These are phyloP conservation scores for Ataeniobius toweri DNA, from an alignment of 2,797 vertebrate species.

Conservation along the genomic window DNA sequence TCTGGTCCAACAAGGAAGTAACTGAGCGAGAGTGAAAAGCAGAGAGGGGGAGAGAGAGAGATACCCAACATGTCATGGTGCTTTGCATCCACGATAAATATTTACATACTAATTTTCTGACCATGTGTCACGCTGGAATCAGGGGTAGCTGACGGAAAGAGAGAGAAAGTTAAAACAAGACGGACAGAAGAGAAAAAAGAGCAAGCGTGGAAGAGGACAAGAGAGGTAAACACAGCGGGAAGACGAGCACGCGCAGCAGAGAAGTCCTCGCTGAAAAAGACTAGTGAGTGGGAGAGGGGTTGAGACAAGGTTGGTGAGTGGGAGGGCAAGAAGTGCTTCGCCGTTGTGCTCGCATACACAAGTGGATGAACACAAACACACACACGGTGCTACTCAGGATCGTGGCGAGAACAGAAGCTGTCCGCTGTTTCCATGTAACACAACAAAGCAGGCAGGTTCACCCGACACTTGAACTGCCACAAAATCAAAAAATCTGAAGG, in stretches of 20 bases:
- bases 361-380: not conserved
- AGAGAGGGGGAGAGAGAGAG: conserved; percentile 1
- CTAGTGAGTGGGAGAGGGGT: conserved; percentile 64
- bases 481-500: not conserved
- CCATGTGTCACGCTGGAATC: conserved; percentile 46
- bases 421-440: conserved; percentile 31
- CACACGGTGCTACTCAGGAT: conserved; percentile 30
- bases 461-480: not conserved
- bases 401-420: conserved; percentile 30
- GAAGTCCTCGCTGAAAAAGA: conserved; percentile 55
- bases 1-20: conserved; percentile 73
- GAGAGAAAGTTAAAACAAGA: conserved; percentile 5
- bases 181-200: conserved; percentile 24
- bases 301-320: conserved; percentile 66
- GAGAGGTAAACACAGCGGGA: conserved; percentile 48
- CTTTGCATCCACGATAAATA: conserved; percentile 69
- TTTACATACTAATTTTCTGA: conserved; percentile 68
- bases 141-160: conserved; percentile 9
- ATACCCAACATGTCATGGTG: conserved; percentile 49
- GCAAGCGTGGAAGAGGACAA: conserved; percentile 2
- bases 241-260: conserved; percentile 30
- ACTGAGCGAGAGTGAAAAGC: conserved; percentile 41
- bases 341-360: conserved; percentile 31
- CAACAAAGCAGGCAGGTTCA: conserved; percentile 33
- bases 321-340: conserved; percentile 57